Evolutionary conservation across 2,113 vertebrate genomes (phyloP), one percentile per base, ranked within the genome.

Genomic region (Ovibos moschatus): DNA sequence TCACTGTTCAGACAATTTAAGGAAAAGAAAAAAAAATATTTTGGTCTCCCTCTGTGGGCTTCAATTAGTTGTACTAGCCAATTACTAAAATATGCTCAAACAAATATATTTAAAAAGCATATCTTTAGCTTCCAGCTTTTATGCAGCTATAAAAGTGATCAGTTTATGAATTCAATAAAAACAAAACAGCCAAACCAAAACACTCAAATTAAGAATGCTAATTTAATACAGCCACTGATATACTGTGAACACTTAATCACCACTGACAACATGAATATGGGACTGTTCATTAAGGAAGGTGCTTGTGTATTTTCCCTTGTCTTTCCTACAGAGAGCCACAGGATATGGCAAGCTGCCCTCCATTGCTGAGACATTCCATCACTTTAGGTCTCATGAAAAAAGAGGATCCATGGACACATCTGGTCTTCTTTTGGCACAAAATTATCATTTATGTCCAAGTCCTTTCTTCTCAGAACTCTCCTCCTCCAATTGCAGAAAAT

Each of bases 1-100:
- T 79, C 47, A 83, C 82, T 96, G 51, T 94, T 96, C 50, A 58
- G 40, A 81, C 40, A 94, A 90, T 58, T 87, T 86, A 93, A 89
- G 33, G 50, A 90, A 86, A 81, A 62, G n/a, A 84, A 40, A 85
- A 87, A 87, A 53, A 55, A 55, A 76, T 84, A 53, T 93, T 84
- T 84, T 62, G 12, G 78, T 96, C 55, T 84, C 62, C 6, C n/a
- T 91, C 71, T 60, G 16, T 89, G 90, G 33, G 33, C 47, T 90
- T 95, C 50, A 58, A 43, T 87, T 78, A 58, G 50, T 92, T 88
- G 84, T 81, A 81, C 47, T 82, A 93, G 14, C n/a, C 71, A 25
- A 28, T 93, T 79, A 60, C n/a, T 86, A 60, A 81, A 96, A 45
- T 62, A 76, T 50, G 7, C 43, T 93, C 71, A 87, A 93, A 93